Evolutionary conservation across 2,113 vertebrate species (phyloP).

Genomic region (Cyrtonyx montezumae): DNA sequence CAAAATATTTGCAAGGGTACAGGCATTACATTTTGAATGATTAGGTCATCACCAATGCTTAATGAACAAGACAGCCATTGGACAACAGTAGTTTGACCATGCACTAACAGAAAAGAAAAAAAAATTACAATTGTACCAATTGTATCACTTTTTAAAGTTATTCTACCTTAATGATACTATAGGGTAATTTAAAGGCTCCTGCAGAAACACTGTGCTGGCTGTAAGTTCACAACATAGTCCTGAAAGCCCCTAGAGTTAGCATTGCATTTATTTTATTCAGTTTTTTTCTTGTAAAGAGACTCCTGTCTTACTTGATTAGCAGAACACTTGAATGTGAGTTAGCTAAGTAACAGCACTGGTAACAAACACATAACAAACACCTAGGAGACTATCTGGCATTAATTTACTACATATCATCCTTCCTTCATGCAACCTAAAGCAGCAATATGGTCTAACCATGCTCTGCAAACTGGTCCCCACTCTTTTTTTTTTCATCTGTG

Average conservation of each 20-base stretch:
- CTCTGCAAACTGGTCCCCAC: background rate
- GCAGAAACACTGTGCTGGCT: background rate
- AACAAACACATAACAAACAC: background rate
- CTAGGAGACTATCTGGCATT: background rate
- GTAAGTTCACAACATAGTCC: background rate
- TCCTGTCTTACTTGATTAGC: background rate
- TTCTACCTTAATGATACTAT: background rate
- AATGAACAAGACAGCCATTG: background rate
- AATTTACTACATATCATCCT: background rate
- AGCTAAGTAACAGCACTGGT: background rate
- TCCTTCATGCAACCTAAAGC: background rate
- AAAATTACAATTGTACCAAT: background rate
- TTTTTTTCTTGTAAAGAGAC: background rate
- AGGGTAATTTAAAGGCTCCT: background rate
- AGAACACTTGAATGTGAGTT: background rate
- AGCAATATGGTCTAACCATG: background rate
- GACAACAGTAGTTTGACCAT: background rate
- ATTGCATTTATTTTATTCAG: rapidly evolving
- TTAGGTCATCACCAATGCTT: background rate
- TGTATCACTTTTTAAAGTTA: background rate
- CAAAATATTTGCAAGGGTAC: background rate
- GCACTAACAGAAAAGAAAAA: background rate
- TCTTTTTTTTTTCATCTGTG: background rate
- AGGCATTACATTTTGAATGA: background rate
- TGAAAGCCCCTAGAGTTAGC: background rate